These are phyloP conservation scores for Leptopilina drosophilae DNA, from an alignment of 2,888 invertebrate species.

Conservation along the genomic window DNA sequence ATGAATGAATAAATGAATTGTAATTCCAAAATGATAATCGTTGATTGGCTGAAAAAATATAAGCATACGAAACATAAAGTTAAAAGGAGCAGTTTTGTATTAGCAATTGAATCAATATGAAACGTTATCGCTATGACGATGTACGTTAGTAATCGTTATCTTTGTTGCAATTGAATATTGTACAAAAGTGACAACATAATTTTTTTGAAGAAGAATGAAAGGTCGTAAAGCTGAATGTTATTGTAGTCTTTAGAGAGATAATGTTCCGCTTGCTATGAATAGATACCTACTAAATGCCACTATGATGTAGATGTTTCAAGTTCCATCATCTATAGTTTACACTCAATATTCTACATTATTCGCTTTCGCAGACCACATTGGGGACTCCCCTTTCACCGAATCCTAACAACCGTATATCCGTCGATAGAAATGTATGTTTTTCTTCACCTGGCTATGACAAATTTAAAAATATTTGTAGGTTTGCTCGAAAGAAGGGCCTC, in stretches of 20 bases:
- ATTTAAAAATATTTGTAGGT: conserved; percentile 67
- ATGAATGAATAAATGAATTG: too few relatives aligned
- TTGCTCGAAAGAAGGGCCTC: conserved; percentile 45
- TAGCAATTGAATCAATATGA: too few relatives aligned
- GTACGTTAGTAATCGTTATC: too few relatives aligned
- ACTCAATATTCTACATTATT: neutral
- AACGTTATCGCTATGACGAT: too few relatives aligned
- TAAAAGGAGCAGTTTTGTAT: too few relatives aligned
- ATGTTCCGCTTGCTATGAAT: conserved; percentile 25
- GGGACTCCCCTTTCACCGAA: conserved; percentile 51
- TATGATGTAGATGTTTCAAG: conserved; percentile 51
- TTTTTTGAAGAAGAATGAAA: neutral
- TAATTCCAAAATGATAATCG: too few relatives aligned
- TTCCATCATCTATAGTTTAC: conserved; percentile 44
- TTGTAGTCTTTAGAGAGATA: conserved; percentile 14
- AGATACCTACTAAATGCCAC: conserved; percentile 31
- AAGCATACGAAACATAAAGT: too few relatives aligned
- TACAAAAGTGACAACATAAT: neutral
- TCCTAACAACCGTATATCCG: conserved; percentile 67
- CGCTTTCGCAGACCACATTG: conserved; percentile 40
- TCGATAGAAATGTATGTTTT: conserved; percentile 52
- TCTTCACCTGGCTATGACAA: conserved; percentile 73
- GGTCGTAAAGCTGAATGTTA: neutral
- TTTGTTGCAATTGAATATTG: too few relatives aligned
- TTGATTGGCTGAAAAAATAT: too few relatives aligned